phyloP scores from a whole-genome alignment of 2,888 invertebrate genomes.

The Sympetrum striolatum region DNA sequence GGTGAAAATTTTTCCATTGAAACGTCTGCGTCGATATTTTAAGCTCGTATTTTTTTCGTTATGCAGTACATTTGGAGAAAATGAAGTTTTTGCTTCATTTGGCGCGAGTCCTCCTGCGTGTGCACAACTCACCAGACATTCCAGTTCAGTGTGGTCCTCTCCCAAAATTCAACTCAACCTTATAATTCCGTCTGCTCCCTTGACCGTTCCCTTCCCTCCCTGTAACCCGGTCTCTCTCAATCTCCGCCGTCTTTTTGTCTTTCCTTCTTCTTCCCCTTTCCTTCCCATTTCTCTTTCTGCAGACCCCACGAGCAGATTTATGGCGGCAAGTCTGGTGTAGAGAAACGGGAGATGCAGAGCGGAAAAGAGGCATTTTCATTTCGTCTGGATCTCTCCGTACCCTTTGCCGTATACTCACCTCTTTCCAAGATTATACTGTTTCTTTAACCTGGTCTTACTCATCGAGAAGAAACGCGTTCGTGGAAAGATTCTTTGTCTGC shows the following conservation, averaged over 20 bases:
- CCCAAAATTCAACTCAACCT: too few relatives aligned
- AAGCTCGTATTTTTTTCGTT: too few relatives aligned
- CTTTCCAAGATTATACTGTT: background rate
- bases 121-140: too few relatives aligned
- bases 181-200: background rate
- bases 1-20: too few relatives aligned
- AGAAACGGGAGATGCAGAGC: background rate
- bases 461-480: too few relatives aligned
- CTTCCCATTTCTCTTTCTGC: background rate
- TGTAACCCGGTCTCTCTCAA: background rate
- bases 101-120: background rate
- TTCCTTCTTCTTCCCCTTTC: too few relatives aligned
- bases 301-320: background rate
- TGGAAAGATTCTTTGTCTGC: too few relatives aligned
- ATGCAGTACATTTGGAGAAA: too few relatives aligned
- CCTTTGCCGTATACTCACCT: background rate
- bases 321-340: background rate
- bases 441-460: background rate
- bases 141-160: background rate
- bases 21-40: too few relatives aligned
- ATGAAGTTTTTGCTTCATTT: background rate
- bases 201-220: background rate
- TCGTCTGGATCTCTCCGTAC: background rate
- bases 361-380: background rate
- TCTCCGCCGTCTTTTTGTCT: background rate